phyloP scores from a whole-genome alignment of 2,113 vertebrate genomes.

The Procavia capensis region DNA sequence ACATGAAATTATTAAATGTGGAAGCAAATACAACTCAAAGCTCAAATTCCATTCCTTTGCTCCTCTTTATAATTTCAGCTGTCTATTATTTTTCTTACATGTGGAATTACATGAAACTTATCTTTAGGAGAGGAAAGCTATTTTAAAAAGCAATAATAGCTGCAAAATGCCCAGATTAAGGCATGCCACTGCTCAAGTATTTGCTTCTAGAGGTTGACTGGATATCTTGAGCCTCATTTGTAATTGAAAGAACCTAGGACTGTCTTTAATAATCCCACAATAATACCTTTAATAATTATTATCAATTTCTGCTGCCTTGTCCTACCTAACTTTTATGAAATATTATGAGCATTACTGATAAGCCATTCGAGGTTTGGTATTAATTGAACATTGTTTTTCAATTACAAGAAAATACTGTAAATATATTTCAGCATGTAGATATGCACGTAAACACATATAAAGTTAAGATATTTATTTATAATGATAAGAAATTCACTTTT shows the following conservation, averaged over 20 bases:
- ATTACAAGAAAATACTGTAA: not conserved
- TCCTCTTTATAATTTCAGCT: slow-evolving; percentile 44
- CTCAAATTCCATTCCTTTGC: slow-evolving; percentile 60
- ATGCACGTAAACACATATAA: not conserved
- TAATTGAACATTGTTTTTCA: not conserved
- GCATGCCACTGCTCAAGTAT: not conserved
- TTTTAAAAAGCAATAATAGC: not conserved
- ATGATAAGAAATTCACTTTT: not conserved
- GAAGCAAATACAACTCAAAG: slow-evolving; percentile 54
- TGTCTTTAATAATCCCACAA: slow-evolving; percentile 41
- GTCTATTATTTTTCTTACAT: not conserved
- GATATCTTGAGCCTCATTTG: not conserved
- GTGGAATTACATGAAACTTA: not conserved
- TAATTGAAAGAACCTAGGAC: slow-evolving; percentile 41
- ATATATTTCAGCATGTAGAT: not conserved
- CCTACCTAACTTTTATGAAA: slow-evolving; percentile 39
- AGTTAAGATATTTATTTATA: not conserved
- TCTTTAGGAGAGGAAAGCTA: not conserved
- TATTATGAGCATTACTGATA: not conserved
- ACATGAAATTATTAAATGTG: slow-evolving; percentile 65
- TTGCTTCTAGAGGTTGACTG: not conserved
- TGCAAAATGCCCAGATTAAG: not conserved
- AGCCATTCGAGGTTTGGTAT: not conserved
- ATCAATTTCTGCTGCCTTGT: slow-evolving; percentile 11
- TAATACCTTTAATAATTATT: slow-evolving; percentile 49